Percentiles rank a stretch among this genome's conserved stretches.
Conservation (phyloP, 2,888 invertebrate species). For the Amphimallon solstitiale region DNA sequence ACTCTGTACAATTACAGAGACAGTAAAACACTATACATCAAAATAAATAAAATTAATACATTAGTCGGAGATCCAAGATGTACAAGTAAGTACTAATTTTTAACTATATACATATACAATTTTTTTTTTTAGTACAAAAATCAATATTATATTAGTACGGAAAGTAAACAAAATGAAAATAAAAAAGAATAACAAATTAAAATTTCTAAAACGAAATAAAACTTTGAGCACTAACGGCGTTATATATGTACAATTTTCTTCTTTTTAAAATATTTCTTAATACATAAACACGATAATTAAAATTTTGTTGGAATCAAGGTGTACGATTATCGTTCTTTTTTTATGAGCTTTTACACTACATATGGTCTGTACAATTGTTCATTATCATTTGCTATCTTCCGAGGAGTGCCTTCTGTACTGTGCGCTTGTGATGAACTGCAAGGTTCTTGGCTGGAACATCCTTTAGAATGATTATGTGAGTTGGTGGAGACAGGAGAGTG, state of each 20-base stretch:
- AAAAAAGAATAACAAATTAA: neutral
- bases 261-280: conserved; percentile 1
- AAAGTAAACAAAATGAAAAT: conserved; percentile 8
- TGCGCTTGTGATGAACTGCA: conserved; percentile 40
- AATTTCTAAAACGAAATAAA: conserved; percentile 26
- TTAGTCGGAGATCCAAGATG: conserved; percentile 19
- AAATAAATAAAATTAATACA: conserved; percentile 27
- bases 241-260: conserved; percentile 29
- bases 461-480: conserved; percentile 39
- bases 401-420: conserved; percentile 38
- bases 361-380: conserved; percentile 65
- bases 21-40: conserved; percentile 18
- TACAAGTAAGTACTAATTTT: conserved; percentile 20
- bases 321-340: neutral
- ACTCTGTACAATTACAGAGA: conserved; percentile 5
- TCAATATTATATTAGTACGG: conserved; percentile 1
- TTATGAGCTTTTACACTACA: conserved; percentile 58
- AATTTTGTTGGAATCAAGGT: neutral
- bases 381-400: conserved; percentile 56
- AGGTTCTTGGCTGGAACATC: conserved; percentile 41
- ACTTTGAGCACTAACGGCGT: conserved; percentile 30
- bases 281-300: conserved; percentile 11
- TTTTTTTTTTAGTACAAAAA: conserved; percentile 8
- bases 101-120: conserved; percentile 11
- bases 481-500: conserved; percentile 45